A percentile compares a stretch with the other conserved stretches of the same genome.
Conservation (phyloP, 2,888 invertebrate species). For the Parnassius mnemosyne region DNA sequence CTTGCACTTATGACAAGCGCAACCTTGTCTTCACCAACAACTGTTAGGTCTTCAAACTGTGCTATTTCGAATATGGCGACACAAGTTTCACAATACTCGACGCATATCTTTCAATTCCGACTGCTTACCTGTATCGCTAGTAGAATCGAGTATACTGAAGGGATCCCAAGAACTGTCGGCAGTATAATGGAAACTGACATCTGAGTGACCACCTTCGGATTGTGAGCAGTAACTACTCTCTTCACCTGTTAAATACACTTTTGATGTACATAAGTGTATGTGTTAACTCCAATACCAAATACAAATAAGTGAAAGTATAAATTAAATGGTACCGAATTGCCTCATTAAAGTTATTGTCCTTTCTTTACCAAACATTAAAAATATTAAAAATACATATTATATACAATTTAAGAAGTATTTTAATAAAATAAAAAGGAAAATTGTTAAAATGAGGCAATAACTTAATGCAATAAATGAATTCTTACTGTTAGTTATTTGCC, state of each 20-base stretch:
- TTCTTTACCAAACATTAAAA: background rate
- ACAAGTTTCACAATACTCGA: background rate
- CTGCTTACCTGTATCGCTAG: constrained; percentile 86
- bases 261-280: background rate
- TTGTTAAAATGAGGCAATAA: constrained; percentile 1
- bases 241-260: constrained; percentile 70
- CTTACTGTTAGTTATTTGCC: constrained; percentile 92
- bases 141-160: constrained; percentile 87
- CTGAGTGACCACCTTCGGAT: constrained; percentile 82
- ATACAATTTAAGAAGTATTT: background rate
- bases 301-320: background rate
- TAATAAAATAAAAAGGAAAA: background rate
- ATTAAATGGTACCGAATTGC: background rate
- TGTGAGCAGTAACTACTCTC: constrained; percentile 92
- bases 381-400: background rate
- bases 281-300: background rate
- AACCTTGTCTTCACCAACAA: too few species aligned
- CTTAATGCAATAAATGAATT: constrained; percentile 21
- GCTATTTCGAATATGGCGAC: too few species aligned
- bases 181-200: constrained; percentile 70
- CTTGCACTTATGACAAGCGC: too few species aligned
- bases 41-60: too few species aligned
- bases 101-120: constrained; percentile 5
- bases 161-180: constrained; percentile 84
- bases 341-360: background rate